A percentile compares a stretch with the other conserved stretches of the same genome.
Evolutionary conservation across 2,113 vertebrate genomes (phyloP).

Genomic region (Lampris incognitus): DNA sequence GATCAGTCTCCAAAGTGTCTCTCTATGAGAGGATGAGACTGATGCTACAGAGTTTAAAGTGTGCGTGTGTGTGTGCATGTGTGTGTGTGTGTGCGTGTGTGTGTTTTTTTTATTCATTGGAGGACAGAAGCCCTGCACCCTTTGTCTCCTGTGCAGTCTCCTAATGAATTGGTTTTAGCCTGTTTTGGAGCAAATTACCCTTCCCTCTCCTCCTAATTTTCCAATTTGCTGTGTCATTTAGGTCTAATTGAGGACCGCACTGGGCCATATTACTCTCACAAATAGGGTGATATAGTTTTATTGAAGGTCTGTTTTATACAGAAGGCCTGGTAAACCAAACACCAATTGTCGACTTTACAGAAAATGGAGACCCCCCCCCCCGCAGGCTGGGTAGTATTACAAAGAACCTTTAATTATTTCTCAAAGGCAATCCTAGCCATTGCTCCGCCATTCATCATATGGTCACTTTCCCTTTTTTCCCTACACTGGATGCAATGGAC

Average conservation of each 20-base stretch:
- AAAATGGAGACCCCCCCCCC: constrained; percentile 58
- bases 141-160: constrained; percentile 66
- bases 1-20: constrained; percentile 5
- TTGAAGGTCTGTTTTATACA: constrained; percentile 76
- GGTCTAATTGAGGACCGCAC: constrained; percentile 81
- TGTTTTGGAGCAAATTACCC: constrained; percentile 84
- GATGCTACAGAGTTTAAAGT: constrained; percentile 43
- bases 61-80: not conserved
- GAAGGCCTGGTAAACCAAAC: constrained; percentile 74
- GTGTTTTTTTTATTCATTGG: constrained; percentile 50
- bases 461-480: constrained; percentile 58
- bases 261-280: constrained; percentile 81
- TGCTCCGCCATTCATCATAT: constrained; percentile 59
- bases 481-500: constrained; percentile 65
- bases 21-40: constrained; percentile 42
- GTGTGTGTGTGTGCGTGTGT: no score
- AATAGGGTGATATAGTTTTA: constrained; percentile 82
- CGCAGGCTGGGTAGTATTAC: constrained; percentile 52
- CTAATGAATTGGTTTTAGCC: constrained; percentile 86
- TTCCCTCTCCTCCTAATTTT: constrained; percentile 84
- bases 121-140: constrained; percentile 63
- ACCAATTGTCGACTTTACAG: constrained; percentile 67
- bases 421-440: constrained; percentile 69
- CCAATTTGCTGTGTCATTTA: constrained; percentile 87
- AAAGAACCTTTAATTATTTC: constrained; percentile 79